A percentile compares a stretch with the other conserved stretches of the same genome.
phyloP scores from a whole-genome alignment of 92 coral and sea anemone genomes.

The Porites evermanni region DNA sequence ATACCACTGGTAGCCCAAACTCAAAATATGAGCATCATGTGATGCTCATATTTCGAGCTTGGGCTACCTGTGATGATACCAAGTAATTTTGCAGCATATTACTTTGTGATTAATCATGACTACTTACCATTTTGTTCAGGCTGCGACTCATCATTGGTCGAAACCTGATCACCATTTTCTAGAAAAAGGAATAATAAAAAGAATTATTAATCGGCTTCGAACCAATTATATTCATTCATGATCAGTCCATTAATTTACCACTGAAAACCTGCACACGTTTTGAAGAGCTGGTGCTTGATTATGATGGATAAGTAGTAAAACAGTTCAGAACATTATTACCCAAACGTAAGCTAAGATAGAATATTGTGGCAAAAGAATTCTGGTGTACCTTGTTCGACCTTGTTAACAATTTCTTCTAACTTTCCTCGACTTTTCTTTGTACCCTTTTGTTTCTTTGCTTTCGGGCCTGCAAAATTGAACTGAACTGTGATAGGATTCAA shows the following conservation, averaged over 20 bases:
- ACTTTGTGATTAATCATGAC: too few species aligned
- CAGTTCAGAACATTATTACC: neutral
- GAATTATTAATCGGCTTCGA: too few species aligned
- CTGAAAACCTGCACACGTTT: too few species aligned
- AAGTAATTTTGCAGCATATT: too few species aligned
- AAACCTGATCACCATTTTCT: slow-evolving; percentile 2
- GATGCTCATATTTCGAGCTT: too few species aligned
- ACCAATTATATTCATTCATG: neutral
- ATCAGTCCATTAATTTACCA: neutral
- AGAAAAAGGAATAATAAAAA: neutral
- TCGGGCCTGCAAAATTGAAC: neutral
- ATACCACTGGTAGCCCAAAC: too few species aligned
- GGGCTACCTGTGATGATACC: too few species aligned
- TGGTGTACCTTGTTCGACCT: slow-evolving; percentile 9
- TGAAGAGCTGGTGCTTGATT: too few species aligned
- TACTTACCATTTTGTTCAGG: slow-evolving; percentile 18
- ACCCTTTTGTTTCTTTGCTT: slow-evolving; percentile 4
- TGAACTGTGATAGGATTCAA: neutral
- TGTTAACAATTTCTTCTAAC: neutral
- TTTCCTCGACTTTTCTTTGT: neutral
- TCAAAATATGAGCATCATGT: too few species aligned
- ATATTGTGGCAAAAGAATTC: too few species aligned
- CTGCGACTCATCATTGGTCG: neutral
- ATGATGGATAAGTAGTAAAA: neutral
- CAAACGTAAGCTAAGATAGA: neutral